phyloP scores from a whole-genome alignment of 2,888 invertebrate genomes.

The Andrena fulva region DNA sequence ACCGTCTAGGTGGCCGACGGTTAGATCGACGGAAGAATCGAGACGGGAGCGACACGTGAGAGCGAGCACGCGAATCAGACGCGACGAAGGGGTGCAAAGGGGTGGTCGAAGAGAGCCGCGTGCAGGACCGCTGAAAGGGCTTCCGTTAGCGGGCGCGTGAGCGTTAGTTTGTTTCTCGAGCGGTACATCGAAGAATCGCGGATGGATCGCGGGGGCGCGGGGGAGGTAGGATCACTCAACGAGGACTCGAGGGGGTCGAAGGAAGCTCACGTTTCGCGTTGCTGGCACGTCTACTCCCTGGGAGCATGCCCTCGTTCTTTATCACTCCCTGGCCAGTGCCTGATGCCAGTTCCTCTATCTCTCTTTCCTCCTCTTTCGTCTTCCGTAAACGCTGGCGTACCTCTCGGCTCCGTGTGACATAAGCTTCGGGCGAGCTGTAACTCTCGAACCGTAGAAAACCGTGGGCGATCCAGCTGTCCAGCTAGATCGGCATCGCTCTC shows the following conservation, averaged over 20 bases:
- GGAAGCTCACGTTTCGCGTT: constrained; percentile 58
- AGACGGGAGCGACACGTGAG: neutral
- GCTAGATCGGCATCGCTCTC: neutral
- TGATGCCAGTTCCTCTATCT: neutral
- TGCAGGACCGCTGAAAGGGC: constrained; percentile 6
- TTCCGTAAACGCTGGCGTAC: constrained; percentile 23
- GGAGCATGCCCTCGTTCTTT: constrained; percentile 30
- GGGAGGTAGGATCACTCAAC: constrained; percentile 33
- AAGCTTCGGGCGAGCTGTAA: neutral
- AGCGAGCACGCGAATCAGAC: neutral
- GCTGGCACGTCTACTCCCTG: constrained; percentile 19
- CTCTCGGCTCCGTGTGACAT: constrained; percentile 42
- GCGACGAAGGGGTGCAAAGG: neutral
- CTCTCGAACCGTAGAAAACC: constrained; percentile 1
- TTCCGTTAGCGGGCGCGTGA: constrained; percentile 8
- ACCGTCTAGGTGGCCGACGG: neutral
- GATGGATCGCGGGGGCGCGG: neutral
- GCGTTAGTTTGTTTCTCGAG: constrained; percentile 15
- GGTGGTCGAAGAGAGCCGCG: neutral
- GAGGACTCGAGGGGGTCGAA: neutral
- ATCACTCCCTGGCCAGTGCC: constrained; percentile 4
- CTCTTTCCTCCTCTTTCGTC: constrained; percentile 42
- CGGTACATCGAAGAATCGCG: constrained; percentile 7
- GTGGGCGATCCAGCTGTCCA: too few species aligned
- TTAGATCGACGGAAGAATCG: neutral